These are phyloP conservation scores for Xestia rhomboidea DNA, from an alignment of 2,888 invertebrate genomes.

Conservation along the genomic window DNA sequence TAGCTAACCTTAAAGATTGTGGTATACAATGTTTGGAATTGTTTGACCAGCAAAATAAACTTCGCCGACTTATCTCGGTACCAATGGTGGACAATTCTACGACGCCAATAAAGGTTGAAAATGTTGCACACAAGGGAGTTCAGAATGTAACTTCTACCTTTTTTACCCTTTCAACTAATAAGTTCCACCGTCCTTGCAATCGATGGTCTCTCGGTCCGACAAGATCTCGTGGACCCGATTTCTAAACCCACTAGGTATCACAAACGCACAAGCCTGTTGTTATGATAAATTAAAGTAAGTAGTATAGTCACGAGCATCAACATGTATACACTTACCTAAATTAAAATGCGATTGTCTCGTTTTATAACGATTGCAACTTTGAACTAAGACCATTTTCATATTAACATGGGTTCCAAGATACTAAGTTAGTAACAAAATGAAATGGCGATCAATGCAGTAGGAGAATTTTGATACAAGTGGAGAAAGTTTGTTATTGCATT, in stretches of 20 bases:
- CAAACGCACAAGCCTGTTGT: not conserved
- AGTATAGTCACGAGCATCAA: too few species aligned
- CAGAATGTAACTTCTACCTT: not conserved
- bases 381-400: too few species aligned
- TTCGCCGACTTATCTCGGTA: not conserved
- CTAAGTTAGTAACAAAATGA: too few species aligned
- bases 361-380: too few species aligned
- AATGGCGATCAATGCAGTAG: too few species aligned
- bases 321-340: too few species aligned
- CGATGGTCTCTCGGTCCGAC: conserved; percentile 81
- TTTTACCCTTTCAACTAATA: not conserved
- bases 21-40: conserved; percentile 69
- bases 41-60: not conserved
- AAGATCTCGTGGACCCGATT: conserved; percentile 80
- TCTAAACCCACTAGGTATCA: conserved; percentile 65
- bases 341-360: too few species aligned
- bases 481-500: too few species aligned
- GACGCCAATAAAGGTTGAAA: not conserved
- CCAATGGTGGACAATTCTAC: conserved; percentile 12
- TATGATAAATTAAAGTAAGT: not conserved
- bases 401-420: too few species aligned
- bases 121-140: not conserved
- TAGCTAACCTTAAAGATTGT: conserved; percentile 67
- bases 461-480: too few species aligned
- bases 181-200: conserved; percentile 66